phyloP scores from a whole-genome alignment of 2,888 invertebrate genomes.

The Operophtera brumata region DNA sequence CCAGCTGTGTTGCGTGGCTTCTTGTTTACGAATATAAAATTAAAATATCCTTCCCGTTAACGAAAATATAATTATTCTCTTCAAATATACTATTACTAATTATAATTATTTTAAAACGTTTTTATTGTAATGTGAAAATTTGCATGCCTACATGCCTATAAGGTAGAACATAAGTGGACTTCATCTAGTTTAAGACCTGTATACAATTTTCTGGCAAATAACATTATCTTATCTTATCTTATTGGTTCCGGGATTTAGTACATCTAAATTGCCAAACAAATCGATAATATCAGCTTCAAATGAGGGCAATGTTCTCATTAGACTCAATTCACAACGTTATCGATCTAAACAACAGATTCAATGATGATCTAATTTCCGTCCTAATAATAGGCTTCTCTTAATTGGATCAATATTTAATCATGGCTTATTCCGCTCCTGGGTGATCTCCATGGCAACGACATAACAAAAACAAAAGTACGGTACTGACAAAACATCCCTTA shows the following conservation, averaged over 20 bases:
- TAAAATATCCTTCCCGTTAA: not conserved
- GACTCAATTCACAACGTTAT: constrained; percentile 4
- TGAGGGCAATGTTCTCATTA: constrained; percentile 14
- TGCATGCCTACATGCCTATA: too few relatives aligned
- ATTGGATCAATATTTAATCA: constrained; percentile 26
- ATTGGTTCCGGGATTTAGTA: not conserved
- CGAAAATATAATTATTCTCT: not conserved
- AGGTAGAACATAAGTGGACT: too few relatives aligned
- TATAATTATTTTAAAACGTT: too few relatives aligned
- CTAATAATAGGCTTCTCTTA: constrained; percentile 13
- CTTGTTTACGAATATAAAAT: not conserved
- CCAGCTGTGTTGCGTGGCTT: not conserved
- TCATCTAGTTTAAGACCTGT: too few relatives aligned
- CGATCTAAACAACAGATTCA: constrained; percentile 13
- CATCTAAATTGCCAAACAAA: not conserved
- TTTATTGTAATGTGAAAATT: too few relatives aligned
- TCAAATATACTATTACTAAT: too few relatives aligned
- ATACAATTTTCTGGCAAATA: too few relatives aligned
- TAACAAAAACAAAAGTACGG: constrained; percentile 31
- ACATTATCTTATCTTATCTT: too few relatives aligned
- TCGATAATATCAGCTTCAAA: not conserved
- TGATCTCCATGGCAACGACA: constrained; percentile 55
- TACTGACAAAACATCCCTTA: constrained; percentile 49
- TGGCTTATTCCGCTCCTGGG: constrained; percentile 47
- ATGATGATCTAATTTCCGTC: constrained; percentile 18